These are phyloP conservation scores for Peucedramus taeniatus DNA, from an alignment of 2,113 vertebrate species.

Conservation along the genomic window DNA sequence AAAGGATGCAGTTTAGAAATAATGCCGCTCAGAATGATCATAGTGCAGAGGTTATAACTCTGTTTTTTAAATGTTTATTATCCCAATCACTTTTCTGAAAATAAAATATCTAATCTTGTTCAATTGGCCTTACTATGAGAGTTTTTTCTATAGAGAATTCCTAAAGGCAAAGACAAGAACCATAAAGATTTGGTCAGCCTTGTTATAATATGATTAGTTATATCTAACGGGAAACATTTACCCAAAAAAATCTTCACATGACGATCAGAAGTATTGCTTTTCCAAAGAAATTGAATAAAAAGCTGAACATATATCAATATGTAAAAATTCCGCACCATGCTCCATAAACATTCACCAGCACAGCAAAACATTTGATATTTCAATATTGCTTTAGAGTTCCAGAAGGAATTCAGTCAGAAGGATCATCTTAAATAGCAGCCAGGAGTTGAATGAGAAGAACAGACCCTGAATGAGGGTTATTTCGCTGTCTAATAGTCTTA, in stretches of 20 bases:
- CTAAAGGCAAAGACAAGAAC: neutral
- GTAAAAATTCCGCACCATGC: neutral
- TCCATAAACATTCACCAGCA: neutral
- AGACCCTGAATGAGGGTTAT: neutral
- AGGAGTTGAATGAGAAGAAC: neutral
- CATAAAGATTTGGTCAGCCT: neutral
- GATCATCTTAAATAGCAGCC: neutral
- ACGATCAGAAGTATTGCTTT: neutral
- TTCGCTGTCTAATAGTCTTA: neutral
- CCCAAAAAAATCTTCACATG: neutral
- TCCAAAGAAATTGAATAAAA: constrained; percentile 18
- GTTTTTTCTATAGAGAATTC: neutral
- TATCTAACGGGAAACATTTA: neutral
- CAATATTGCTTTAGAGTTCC: neutral
- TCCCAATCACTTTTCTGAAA: neutral
- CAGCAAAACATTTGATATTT: neutral
- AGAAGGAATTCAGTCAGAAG: neutral
- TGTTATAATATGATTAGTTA: neutral
- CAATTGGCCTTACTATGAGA: neutral
- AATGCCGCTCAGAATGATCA: neutral
- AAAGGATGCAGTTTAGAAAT: neutral
- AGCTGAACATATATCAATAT: neutral
- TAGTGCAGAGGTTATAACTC: neutral
- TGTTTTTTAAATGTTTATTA: neutral
- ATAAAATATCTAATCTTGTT: neutral